Evolutionary conservation across 1,140 invertebrate genomes (phyloP).

Genomic region (Eciton burchellii): DNA sequence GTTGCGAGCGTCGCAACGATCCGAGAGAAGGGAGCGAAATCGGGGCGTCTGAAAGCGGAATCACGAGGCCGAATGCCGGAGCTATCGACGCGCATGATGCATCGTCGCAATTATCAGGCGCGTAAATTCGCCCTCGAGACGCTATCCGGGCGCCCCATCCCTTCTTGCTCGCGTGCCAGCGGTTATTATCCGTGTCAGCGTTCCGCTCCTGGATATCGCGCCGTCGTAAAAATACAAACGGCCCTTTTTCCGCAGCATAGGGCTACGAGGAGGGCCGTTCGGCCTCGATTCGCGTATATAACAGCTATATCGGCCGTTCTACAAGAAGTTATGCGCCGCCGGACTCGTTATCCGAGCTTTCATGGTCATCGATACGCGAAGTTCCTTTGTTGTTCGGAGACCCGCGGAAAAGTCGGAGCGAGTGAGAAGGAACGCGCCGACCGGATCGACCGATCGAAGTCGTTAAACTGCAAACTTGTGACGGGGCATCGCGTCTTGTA

Average conservation of each 20-base stretch:
- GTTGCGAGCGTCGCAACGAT: not conserved
- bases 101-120: slow-evolving; percentile 10
- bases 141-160: not conserved
- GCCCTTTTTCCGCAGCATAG: not conserved
- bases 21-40: not conserved
- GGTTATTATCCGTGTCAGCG: slow-evolving; percentile 57
- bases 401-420: slow-evolving; percentile 26
- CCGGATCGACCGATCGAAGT: slow-evolving; percentile 49
- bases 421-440: not conserved
- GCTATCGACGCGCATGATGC: not conserved
- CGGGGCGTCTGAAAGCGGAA: not conserved
- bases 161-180: not conserved
- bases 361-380: slow-evolving; percentile 32
- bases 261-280: not conserved
- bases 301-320: slow-evolving; percentile 61
- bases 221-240: slow-evolving; percentile 52
- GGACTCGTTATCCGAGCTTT: slow-evolving; percentile 16
- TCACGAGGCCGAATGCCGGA: not conserved
- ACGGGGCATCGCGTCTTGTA: slow-evolving; percentile 70
- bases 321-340: slow-evolving; percentile 55
- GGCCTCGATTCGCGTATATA: slow-evolving; percentile 17
- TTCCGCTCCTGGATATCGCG: slow-evolving; percentile 3
- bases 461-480: slow-evolving; percentile 75
- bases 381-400: slow-evolving; percentile 41
- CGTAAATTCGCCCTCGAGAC: not conserved